Evolutionary conservation across 64 coral and sea anemone species (phyloP).

Genomic region (Hydrozoanthus tunicans): DNA sequence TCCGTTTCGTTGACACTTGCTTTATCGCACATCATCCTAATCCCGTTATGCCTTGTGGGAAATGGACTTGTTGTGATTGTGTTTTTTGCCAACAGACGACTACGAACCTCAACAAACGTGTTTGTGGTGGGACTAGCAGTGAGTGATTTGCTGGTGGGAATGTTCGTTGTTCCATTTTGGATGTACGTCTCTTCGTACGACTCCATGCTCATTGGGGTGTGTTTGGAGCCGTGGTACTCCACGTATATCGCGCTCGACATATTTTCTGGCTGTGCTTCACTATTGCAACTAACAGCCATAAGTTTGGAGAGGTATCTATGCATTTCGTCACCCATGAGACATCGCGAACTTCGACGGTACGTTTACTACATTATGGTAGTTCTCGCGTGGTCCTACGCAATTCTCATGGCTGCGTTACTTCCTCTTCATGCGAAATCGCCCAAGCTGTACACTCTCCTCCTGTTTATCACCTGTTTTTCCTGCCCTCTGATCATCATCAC

Average conservation of each 20-base stretch:
- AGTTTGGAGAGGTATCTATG: constrained; percentile 74
- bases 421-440: neutral
- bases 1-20: constrained; percentile 28
- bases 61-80: constrained; percentile 69
- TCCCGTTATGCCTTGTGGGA: constrained; percentile 54
- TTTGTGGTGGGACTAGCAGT: constrained; percentile 86
- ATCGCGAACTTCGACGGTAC: constrained; percentile 46
- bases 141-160: constrained; percentile 77
- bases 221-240: constrained; percentile 33
- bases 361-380: constrained; percentile 58
- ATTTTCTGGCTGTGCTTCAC: constrained; percentile 71
- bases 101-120: constrained; percentile 64
- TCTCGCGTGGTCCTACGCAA: constrained; percentile 57
- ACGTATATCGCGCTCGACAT: constrained; percentile 65
- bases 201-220: neutral
- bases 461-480: constrained; percentile 43
- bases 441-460: constrained; percentile 18
- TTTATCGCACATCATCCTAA: constrained; percentile 52
- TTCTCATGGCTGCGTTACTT: constrained; percentile 18
- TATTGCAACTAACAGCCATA: constrained; percentile 72
- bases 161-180: constrained; percentile 73
- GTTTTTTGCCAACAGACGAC: constrained; percentile 55
- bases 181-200: constrained; percentile 63
- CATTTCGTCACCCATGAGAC: constrained; percentile 73
- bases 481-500: constrained; percentile 50